Percentiles rank a stretch among this genome's conserved stretches.
These are phyloP conservation scores for Drosophila antonietae DNA, from an alignment of 2,888 invertebrate genomes.

Conservation along the genomic window DNA sequence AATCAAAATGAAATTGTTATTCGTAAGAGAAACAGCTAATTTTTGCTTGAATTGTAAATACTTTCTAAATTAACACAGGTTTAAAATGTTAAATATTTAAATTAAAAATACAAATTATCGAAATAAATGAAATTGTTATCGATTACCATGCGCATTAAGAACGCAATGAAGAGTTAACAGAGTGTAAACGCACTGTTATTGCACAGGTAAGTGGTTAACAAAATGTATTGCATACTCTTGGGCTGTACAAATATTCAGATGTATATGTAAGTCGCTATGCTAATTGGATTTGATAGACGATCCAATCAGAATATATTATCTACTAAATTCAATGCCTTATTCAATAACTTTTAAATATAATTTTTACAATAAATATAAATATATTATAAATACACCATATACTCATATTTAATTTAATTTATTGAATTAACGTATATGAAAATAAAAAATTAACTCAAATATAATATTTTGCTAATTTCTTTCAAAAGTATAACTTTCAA, in stretches of 20 bases:
- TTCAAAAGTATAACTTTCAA: no score
- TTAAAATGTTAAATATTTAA: not conserved
- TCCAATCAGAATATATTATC: not conserved
- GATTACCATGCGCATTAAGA: not conserved
- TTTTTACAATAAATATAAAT: no score
- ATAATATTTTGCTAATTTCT: no score
- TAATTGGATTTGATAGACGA: not conserved
- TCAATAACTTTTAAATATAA: not conserved
- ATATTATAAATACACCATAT: no score
- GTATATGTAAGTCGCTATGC: not conserved
- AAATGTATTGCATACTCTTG: conserved; percentile 24
- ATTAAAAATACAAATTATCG: not conserved
- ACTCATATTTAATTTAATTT: no score
- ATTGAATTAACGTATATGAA: no score
- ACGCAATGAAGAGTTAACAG: conserved; percentile 16
- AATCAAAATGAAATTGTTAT: not conserved
- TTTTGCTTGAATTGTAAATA: not conserved
- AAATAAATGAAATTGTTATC: conserved; percentile 8
- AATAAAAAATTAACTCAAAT: no score
- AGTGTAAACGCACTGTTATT: conserved; percentile 16
- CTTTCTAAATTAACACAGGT: not conserved
- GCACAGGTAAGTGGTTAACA: fast-evolving
- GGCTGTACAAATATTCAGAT: not conserved
- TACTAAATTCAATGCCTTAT: not conserved
- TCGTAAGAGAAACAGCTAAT: not conserved